Percentiles rank a stretch among this genome's conserved stretches.
These are phyloP conservation scores for Macrobrachium nipponense DNA, from an alignment of 1,140 invertebrate genomes.

Conservation along the genomic window DNA sequence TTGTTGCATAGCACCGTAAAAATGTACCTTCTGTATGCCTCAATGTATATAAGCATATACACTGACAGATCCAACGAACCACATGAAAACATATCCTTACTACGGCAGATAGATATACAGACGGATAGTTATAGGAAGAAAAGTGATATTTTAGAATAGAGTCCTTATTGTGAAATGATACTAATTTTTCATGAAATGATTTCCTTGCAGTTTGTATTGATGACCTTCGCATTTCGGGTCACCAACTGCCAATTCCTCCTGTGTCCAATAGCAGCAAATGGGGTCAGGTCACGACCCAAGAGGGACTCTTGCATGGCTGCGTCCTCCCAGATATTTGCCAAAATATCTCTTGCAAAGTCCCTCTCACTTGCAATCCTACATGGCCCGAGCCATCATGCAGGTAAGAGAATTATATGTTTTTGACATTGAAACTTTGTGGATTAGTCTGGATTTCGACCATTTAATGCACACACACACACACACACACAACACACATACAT, in stretches of 20 bases:
- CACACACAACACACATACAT: no score
- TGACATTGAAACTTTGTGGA: background rate
- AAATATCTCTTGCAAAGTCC: conserved; percentile 13
- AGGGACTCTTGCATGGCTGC: conserved; percentile 1
- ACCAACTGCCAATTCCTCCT: conserved; percentile 26
- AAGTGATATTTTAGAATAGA: no score
- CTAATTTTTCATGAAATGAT: background rate
- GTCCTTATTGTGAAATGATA: background rate
- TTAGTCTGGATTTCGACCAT: background rate
- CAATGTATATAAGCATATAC: no score
- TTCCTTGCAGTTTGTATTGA: conserved; percentile 26
- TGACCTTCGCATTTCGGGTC: conserved; percentile 32
- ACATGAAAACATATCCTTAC: no score
- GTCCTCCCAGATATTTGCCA: background rate
- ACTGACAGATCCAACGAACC: no score
- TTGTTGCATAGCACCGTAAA: no score
- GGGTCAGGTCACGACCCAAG: conserved; percentile 28
- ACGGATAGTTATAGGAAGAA: background rate
- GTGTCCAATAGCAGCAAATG: conserved; percentile 17
- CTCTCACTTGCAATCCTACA: conserved; percentile 14
- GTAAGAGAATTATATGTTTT: background rate
- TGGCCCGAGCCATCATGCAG: conserved; percentile 17
- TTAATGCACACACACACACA: background rate
- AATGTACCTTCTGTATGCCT: no score
- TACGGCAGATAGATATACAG: no score